Percentiles rank a stretch among this genome's conserved stretches.
Conservation (phyloP, 2,888 invertebrate species). For the Ethmia dodecea region DNA sequence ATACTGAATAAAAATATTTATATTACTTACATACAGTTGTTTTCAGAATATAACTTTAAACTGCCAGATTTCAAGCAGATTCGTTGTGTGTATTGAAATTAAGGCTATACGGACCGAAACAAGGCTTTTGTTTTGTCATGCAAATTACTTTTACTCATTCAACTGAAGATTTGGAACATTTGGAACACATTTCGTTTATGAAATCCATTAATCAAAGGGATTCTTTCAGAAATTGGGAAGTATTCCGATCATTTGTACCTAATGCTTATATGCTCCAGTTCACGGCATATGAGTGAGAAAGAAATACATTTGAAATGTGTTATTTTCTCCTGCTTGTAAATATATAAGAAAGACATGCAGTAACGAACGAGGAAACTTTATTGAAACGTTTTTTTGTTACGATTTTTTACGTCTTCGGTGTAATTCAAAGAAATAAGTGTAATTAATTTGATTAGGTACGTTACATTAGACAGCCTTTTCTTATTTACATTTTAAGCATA, state of each 20-base stretch:
- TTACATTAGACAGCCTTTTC: too few species aligned
- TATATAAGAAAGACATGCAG: not conserved
- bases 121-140: slow-evolving; percentile 28
- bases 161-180: slow-evolving; percentile 6
- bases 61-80: too few species aligned
- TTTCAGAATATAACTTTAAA: too few species aligned
- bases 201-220: slow-evolving; percentile 32
- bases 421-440: too few species aligned
- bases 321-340: not conserved
- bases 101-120: slow-evolving; percentile 3
- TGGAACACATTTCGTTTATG: slow-evolving; percentile 16
- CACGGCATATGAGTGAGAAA: slow-evolving; percentile 9
- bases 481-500: too few species aligned
- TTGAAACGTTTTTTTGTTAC: too few species aligned
- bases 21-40: too few species aligned
- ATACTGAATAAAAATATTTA: too few species aligned
- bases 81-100: slow-evolving; percentile 5
- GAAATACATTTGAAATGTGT: slow-evolving; percentile 21
- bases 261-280: slow-evolving; percentile 17
- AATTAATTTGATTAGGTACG: too few species aligned
- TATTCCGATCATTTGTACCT: slow-evolving; percentile 19
- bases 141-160: slow-evolving; percentile 32
- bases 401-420: too few species aligned
- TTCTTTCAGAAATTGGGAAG: slow-evolving; percentile 17
- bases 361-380: too few species aligned